A percentile compares a stretch with the other conserved stretches of the same genome.
These are phyloP conservation scores for Chrysolina haemoptera DNA, from an alignment of 2,888 invertebrate species.

Conservation along the genomic window DNA sequence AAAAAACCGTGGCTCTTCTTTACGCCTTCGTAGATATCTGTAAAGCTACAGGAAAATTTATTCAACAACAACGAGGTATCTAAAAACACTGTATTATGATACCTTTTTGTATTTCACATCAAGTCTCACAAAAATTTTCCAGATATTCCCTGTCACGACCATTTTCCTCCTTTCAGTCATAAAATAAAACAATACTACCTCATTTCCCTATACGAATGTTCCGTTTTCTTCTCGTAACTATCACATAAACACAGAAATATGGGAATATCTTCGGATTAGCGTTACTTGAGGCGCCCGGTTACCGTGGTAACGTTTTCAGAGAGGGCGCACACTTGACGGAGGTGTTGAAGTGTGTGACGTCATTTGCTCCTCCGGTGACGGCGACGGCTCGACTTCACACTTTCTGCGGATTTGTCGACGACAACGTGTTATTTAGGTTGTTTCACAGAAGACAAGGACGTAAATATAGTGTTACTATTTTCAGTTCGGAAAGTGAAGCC, in stretches of 20 bases:
- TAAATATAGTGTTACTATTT: conserved; percentile 3
- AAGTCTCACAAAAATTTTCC: not conserved
- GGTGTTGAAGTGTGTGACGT: conserved; percentile 68
- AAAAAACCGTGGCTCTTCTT: too few species aligned
- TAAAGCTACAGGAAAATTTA: too few species aligned
- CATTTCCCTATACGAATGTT: conserved; percentile 7
- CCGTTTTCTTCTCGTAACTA: conserved; percentile 12
- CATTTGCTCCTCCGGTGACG: conserved; percentile 65
- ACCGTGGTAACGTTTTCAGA: conserved; percentile 43
- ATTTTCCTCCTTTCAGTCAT: not conserved
- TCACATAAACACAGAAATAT: conserved; percentile 18
- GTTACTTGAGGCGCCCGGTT: conserved; percentile 48
- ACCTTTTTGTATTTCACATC: not conserved
- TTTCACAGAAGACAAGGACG: conserved; percentile 16
- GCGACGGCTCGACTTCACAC: conserved; percentile 57
- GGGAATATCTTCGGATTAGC: conserved; percentile 39
- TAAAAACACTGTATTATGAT: not conserved
- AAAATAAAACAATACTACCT: conserved; percentile 14
- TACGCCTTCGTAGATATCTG: too few species aligned
- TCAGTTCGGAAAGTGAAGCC: not conserved
- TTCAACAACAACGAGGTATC: not conserved
- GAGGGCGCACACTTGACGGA: conserved; percentile 58
- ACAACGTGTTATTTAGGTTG: conserved; percentile 34
- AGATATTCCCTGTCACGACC: not conserved
- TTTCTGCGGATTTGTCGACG: conserved; percentile 37